Evolutionary conservation across 2,113 vertebrate species (phyloP), one percentile per base, ranked within the genome.

Genomic region (Eolophus roseicapilla): DNA sequence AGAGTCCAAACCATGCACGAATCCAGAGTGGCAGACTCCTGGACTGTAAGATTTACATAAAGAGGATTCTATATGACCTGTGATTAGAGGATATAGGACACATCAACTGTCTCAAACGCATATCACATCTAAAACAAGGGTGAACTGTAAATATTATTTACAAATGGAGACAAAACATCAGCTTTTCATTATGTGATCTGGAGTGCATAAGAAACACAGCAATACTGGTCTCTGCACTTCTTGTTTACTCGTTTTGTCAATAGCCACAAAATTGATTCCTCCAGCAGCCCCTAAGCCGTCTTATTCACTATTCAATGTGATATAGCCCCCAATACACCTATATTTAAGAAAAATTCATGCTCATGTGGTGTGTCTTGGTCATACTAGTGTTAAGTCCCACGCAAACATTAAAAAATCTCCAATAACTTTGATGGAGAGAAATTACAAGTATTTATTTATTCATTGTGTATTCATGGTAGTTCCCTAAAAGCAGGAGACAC

Each of bases 271-370:
- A 59, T 13, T 9, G 11, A 11, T 59, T 21, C 3, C 24, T 25
- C 44, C 43, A 81, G 44, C 6, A 13, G 9, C 24, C 13, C 33
- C 23, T 13, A 6, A 79, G 7, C 8, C 19, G 15, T 4, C 1
- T 49, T 10, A 29, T 27, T 53, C 24, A 18, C 27, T 64, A 25
- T 47, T 39, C 29, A 17, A 17, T 7, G n/a, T 31, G n/a, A 33
- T 6, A 37, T 0, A 62, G 2, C 6, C 12, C 8, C 13, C 21
- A 60, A 2, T 1, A 16, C 4, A n/a, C 3, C 33, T 25, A 7
- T 19, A 24, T 41, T 43, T 46, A 20, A 46, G 25, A 29, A 84
- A 84, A 53, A 6, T 59, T 43, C 27, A 4, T 19, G 8, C 7
- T 76, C 24, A 21, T 67, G 14, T 52, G 3, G 0, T 64, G 6